These are phyloP conservation scores for Lathronympha strigana DNA, from an alignment of 2,888 invertebrate genomes.

Conservation along the genomic window DNA sequence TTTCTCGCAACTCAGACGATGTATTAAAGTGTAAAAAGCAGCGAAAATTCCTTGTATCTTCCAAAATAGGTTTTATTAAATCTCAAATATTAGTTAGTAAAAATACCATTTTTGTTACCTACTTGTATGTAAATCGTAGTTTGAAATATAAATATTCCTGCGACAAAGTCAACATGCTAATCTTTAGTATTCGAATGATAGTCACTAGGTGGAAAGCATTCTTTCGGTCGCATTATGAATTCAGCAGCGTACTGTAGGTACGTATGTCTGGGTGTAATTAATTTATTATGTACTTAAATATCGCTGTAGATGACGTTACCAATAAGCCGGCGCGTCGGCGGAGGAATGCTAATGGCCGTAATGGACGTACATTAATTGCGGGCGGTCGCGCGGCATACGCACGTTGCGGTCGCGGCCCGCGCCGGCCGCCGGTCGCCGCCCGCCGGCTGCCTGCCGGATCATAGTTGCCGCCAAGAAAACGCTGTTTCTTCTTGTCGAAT, in stretches of 20 bases:
- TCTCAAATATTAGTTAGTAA: neutral
- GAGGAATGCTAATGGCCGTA: constrained; percentile 70
- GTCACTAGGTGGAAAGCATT: constrained; percentile 20
- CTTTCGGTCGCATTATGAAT: constrained; percentile 37
- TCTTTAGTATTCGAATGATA: constrained; percentile 25
- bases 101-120: constrained; percentile 1
- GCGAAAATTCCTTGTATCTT: constrained; percentile 4
- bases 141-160: constrained; percentile 20
- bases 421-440: constrained; percentile 29
- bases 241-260: constrained; percentile 41
- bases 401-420: constrained; percentile 49
- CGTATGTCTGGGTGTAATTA: constrained; percentile 55
- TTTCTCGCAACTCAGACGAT: constrained; percentile 48
- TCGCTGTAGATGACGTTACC: constrained; percentile 65
- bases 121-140: constrained; percentile 5
- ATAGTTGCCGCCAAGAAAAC: constrained; percentile 9
- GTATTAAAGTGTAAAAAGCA: constrained; percentile 46
- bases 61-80: neutral
- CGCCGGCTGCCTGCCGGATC: neutral
- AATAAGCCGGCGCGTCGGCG: constrained; percentile 62
- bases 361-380: constrained; percentile 67
- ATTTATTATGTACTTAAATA: constrained; percentile 64
- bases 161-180: constrained; percentile 21
- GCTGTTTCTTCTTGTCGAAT: constrained; percentile 5
- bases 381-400: constrained; percentile 49